A percentile compares a stretch with the other conserved stretches of the same genome.
Evolutionary conservation across 2,888 invertebrate species (phyloP).

Genomic region (Agelastica alni): DNA sequence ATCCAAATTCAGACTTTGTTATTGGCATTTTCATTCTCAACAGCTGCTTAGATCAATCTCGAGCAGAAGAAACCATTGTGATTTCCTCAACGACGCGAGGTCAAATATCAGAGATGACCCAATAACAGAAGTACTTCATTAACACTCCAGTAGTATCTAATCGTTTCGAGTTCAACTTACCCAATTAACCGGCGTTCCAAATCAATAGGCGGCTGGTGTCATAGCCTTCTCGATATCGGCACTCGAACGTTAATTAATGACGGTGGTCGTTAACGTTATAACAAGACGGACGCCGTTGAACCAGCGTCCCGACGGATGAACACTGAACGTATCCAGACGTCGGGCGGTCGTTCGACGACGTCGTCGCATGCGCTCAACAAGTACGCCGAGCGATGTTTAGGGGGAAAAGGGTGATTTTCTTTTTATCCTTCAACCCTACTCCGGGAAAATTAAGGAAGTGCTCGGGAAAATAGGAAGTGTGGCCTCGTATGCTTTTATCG

Average conservation of each 20-base stretch:
- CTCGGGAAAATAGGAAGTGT: too few species aligned
- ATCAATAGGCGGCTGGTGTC: constrained; percentile 19
- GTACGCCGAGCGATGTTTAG: constrained; percentile 8
- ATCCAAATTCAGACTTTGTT: too few species aligned
- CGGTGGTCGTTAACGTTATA: constrained; percentile 18
- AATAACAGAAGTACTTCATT: too few species aligned
- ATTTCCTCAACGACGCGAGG: too few species aligned
- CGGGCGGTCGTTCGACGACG: constrained; percentile 16
- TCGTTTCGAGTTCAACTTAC: constrained; percentile 20
- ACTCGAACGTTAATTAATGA: constrained; percentile 21
- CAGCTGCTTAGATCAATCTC: too few species aligned
- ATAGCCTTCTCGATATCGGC: constrained; percentile 11
- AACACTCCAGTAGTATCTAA: too few species aligned
- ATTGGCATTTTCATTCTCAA: too few species aligned
- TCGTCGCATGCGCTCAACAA: constrained; percentile 29
- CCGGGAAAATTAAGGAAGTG: constrained; percentile 1
- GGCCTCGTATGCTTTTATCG: too few species aligned
- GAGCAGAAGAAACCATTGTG: too few species aligned
- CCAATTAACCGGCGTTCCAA: constrained; percentile 5
- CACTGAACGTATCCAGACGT: constrained; percentile 21
- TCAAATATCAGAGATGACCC: too few species aligned
- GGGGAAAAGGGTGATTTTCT: constrained; percentile 3
- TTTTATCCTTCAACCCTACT: background rate
- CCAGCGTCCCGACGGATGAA: constrained; percentile 24
- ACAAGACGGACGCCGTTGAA: constrained; percentile 10